phyloP scores from a whole-genome alignment of 2,113 vertebrate species.

The Gyps fulvus region DNA sequence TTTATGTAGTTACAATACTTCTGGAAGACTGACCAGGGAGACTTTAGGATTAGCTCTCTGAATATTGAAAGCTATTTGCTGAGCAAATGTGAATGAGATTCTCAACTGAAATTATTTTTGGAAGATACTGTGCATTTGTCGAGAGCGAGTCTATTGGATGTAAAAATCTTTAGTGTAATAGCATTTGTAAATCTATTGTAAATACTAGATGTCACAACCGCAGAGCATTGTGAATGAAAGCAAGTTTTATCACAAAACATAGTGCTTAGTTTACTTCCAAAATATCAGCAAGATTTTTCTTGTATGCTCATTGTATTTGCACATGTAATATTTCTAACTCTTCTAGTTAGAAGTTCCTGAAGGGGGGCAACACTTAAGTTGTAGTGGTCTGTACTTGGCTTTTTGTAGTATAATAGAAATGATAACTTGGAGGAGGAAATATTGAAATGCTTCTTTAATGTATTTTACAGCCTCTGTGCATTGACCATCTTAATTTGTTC shows the following conservation, averaged over 20 bases:
- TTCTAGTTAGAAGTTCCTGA: neutral
- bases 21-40: neutral
- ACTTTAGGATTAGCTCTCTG: neutral
- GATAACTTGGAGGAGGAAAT: neutral
- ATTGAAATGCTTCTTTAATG: neutral
- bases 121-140: neutral
- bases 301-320: neutral
- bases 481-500: neutral
- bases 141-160: neutral
- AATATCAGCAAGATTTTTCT: neutral
- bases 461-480: neutral
- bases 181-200: neutral
- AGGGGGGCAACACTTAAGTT: neutral
- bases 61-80: neutral
- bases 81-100: neutral
- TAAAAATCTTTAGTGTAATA: neutral
- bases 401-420: neutral
- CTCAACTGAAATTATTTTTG: neutral
- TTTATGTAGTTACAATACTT: neutral
- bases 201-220: neutral
- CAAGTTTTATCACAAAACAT: neutral
- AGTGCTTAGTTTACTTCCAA: neutral
- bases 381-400: neutral
- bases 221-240: neutral
- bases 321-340: neutral